Conservation (phyloP, 2,888 invertebrate genomes). For the Ceratothoa steindachneri region DNA sequence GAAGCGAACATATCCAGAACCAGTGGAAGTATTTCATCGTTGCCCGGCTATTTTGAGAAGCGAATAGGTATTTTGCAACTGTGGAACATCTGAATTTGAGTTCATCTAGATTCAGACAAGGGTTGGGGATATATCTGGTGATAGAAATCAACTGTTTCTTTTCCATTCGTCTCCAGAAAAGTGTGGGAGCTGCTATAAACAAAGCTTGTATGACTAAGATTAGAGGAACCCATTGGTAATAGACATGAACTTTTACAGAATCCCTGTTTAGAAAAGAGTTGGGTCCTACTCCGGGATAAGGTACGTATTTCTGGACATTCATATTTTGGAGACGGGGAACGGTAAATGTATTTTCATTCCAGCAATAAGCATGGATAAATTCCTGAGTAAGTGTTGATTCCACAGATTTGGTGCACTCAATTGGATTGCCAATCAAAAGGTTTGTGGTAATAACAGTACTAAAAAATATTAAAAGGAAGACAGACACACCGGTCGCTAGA, state of each 20-base stretch:
- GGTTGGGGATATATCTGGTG: background rate
- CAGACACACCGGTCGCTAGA: background rate
- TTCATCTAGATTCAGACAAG: background rate
- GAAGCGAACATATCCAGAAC: constrained; percentile 3
- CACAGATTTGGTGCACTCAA: background rate
- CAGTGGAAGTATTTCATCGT: background rate
- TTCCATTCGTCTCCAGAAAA: background rate
- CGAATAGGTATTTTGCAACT: background rate
- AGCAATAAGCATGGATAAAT: background rate
- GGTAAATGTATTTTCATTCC: constrained; percentile 2
- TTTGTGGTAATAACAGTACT: constrained; percentile 6
- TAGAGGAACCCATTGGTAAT: constrained; percentile 3
- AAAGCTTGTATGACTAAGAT: constrained; percentile 4
- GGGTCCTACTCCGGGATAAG: constrained; percentile 5
- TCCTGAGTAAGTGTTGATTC: background rate
- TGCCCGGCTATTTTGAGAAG: background rate
- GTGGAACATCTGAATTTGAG: background rate
- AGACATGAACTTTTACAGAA: background rate
- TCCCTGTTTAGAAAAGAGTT: background rate
- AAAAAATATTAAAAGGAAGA: background rate
- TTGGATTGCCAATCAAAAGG: background rate
- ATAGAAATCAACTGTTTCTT: background rate
- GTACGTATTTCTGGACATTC: background rate
- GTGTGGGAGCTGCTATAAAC: background rate
- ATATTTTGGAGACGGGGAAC: background rate